Conservation (phyloP, 2,797 vertebrate genomes). For the Columba guinea region DNA sequence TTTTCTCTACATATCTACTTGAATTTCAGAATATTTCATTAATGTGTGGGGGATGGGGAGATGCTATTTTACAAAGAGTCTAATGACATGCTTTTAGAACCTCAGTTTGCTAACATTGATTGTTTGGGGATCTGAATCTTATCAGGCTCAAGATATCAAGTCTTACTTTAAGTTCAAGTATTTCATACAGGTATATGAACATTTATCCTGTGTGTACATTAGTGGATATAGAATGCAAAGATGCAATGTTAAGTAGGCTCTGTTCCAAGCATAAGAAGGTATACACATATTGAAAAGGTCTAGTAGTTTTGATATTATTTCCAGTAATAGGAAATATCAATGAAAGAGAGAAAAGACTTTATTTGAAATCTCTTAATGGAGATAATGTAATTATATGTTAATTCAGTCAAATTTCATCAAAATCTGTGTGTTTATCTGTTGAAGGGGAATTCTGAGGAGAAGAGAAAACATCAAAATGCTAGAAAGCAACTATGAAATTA, state of each 20-base stretch:
- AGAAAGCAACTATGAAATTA: not conserved
- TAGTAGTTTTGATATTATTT: not conserved
- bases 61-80: not conserved
- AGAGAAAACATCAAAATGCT: not conserved
- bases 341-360: not conserved
- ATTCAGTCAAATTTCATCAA: not conserved
- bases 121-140: not conserved
- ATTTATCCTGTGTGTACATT: not conserved
- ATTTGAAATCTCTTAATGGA: not conserved
- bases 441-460: not conserved
- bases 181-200: not conserved
- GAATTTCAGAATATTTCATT: not conserved
- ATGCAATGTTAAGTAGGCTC: not conserved
- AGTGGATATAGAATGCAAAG: not conserved
- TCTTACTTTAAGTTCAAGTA: not conserved
- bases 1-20: not conserved
- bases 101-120: not conserved
- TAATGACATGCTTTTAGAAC: not conserved
- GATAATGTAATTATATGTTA: accelerated
- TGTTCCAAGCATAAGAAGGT: not conserved
- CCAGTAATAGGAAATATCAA: not conserved
- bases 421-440: not conserved
- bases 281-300: not conserved
- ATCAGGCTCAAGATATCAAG: not conserved
- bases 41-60: not conserved